phyloP scores from a whole-genome alignment of 2,797 vertebrate genomes.

The Mus minutoides region DNA sequence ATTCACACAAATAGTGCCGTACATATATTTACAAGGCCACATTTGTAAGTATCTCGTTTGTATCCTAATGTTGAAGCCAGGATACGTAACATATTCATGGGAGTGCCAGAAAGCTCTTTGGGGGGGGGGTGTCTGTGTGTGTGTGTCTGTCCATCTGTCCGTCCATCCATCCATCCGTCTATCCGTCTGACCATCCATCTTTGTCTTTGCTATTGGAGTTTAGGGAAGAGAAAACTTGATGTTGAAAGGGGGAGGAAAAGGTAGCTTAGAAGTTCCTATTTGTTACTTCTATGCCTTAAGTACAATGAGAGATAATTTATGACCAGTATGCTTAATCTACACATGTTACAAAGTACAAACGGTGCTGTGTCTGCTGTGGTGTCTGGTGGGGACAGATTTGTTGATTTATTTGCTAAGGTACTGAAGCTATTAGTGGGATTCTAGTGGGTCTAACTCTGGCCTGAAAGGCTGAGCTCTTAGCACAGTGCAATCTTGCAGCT shows the following conservation, averaged over 20 bases:
- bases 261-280: not conserved
- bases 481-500: not conserved
- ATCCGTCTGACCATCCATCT: not conserved
- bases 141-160: too few species aligned
- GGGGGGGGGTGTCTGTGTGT: not conserved
- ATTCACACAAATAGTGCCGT: not conserved
- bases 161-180: too few species aligned
- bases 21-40: conserved; percentile 50
- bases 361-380: not conserved
- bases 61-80: conserved; percentile 25
- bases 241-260: not conserved
- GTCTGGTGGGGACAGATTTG: not conserved
- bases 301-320: not conserved
- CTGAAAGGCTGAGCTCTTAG: not conserved
- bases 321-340: not conserved
- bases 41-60: not conserved
- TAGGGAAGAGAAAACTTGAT: not conserved
- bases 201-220: not conserved
- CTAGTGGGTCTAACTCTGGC: not conserved
- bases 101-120: not conserved
- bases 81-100: not conserved
- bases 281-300: not conserved
- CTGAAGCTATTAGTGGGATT: not conserved
- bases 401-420: conserved; percentile 14
- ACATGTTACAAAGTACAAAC: not conserved